Conservation (phyloP, 2,113 vertebrate genomes). For the Poecilia latipinna region DNA sequence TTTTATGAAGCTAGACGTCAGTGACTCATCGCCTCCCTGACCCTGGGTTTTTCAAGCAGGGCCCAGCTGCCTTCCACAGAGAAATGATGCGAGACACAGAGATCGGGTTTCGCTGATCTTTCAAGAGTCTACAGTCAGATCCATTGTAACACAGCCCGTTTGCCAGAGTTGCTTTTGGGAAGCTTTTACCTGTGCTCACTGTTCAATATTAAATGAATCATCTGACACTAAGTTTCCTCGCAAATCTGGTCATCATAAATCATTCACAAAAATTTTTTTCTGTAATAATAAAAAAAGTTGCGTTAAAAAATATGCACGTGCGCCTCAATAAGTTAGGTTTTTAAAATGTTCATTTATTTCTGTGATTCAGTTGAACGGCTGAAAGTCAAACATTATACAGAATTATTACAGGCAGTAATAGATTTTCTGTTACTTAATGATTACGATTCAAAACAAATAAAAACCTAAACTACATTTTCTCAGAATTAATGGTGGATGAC, state of each 20-base stretch:
- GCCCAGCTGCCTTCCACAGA: slow-evolving; percentile 34
- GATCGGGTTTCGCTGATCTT: slow-evolving; percentile 55
- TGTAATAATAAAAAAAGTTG: not conserved
- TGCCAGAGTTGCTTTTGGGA: not conserved
- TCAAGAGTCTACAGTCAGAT: slow-evolving; percentile 24
- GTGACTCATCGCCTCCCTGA: slow-evolving; percentile 62
- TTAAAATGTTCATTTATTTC: no score
- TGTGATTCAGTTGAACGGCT: no score
- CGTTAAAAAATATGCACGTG: not conserved
- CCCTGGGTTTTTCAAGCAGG: slow-evolving; percentile 48
- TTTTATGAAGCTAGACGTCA: slow-evolving; percentile 34
- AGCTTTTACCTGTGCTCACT: not conserved
- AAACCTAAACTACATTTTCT: no score
- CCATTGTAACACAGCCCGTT: slow-evolving; percentile 22
- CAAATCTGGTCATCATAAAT: not conserved
- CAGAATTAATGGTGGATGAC: no score
- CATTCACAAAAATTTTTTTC: not conserved
- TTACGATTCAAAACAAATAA: no score
- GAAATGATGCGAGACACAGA: slow-evolving; percentile 44
- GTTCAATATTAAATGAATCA: not conserved
- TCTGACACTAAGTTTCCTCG: not conserved
- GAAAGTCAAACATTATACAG: no score
- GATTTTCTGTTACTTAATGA: no score
- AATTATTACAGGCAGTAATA: no score
- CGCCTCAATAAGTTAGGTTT: not conserved